Evolutionary conservation across 2,797 vertebrate species (phyloP).

Genomic region (Sebastes diploproa): DNA sequence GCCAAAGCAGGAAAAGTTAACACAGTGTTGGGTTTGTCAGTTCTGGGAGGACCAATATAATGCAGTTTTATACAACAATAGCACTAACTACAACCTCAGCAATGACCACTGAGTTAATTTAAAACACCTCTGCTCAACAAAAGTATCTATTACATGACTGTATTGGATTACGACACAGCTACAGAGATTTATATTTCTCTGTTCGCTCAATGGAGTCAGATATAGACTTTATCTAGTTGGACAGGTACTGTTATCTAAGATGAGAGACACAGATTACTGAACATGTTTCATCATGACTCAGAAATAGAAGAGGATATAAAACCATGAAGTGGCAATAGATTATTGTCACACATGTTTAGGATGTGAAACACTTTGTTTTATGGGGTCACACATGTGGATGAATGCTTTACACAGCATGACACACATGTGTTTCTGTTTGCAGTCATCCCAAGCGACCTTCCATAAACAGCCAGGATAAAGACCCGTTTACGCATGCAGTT

Average conservation of each 20-base stretch:
- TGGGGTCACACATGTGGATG: not conserved
- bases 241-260: not conserved
- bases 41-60: too few species aligned
- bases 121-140: too few species aligned
- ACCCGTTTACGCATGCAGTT: conserved; percentile 1
- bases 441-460: not conserved
- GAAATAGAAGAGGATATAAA: not conserved
- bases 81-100: too few species aligned
- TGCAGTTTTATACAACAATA: too few species aligned
- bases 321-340: not conserved
- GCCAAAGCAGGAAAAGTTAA: rapidly evolving
- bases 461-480: conserved; percentile 17
- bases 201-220: not conserved
- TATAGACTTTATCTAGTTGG: not conserved
- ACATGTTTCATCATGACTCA: not conserved
- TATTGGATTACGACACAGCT: too few species aligned
- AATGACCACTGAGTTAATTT: too few species aligned
- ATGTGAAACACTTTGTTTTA: not conserved
- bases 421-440: not conserved
- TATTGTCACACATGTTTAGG: not conserved
- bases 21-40: too few species aligned
- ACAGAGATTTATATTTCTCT: too few species aligned
- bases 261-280: not conserved
- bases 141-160: too few species aligned
- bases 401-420: not conserved